Base-by-base conservation (phyloP, 2,113 vertebrate species). In the Stercorarius parasiticus region DNA sequence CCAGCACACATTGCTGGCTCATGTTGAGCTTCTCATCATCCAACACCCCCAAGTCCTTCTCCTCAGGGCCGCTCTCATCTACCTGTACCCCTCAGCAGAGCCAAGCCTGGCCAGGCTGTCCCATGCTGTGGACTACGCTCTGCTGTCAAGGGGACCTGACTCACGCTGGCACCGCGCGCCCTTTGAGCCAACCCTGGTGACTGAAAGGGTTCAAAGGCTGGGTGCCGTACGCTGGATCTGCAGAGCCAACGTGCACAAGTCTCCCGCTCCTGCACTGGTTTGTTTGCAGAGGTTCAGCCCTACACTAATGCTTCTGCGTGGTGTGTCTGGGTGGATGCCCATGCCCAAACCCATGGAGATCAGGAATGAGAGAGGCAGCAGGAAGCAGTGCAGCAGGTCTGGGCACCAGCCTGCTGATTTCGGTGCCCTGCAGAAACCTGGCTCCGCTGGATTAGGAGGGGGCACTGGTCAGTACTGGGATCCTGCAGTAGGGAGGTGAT, bases 181-280 rank as follows among this genome's bases (percentile, higher is more conserved):
- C 94, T 95, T 95, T 95, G 83, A 94, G 67, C 32, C 82, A 92
- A 1, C 34, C 27, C 15, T 25, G 55, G 8, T 49, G 67, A 65
- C 0, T n/a, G 3, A 0, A 38, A 27, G 72, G 49, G 89, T 92
- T 58, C 81, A 86, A 94, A 89, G 88, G 55, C 76, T 95, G 59
- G 16, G 13, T 62, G 15, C 7, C 4, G 0, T 22, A 5, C 0
- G 0, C 43, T 43, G 56, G 22, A 3, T 45, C 58, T 38, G 6
- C 55, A 80, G 70, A 55, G n/a, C 38, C 2, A 13, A 34, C 1
- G 0, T 14, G 38, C 18, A 7, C 29, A 36, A 30, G 2, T 15
- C 52, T 72, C 21, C 50, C 62, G 45, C 25, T 45, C 38, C 26
- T 40, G 26, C 23, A 1, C 36, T 17, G 58, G 5, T 26, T 62